Base-by-base conservation (phyloP, 2,797 vertebrate species). In the Coccyzus lansbergi region DNA sequence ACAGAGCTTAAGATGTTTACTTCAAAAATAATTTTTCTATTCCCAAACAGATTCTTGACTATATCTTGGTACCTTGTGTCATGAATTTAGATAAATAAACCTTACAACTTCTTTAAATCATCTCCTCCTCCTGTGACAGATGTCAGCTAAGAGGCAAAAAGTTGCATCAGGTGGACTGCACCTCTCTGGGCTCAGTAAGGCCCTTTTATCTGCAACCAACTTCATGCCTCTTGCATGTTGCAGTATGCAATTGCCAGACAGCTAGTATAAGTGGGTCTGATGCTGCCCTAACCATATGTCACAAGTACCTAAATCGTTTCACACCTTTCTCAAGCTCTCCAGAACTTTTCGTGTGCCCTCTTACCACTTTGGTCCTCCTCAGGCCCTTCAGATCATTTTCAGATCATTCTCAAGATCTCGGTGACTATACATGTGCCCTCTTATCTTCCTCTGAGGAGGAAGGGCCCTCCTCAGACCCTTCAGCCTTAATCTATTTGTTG, bases 351-450 rank as follows among this genome's bases (percentile, higher is more conserved):
- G 11, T 0, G 0, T 70, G 15, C 15, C 29, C 12, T 65, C 9
- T 4, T 72, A 48, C 4, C 7, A 19, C 36, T 70, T 77, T 40
- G 77, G 44, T 60, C 53, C 25, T 34, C 22, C 38, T 4, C 15
- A 65, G n/a, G n/a, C n/a, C n/a, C n/a, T n/a, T n/a, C n/a, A n/a
- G n/a, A n/a, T n/a, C n/a, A n/a, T 65, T 78, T 81, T 53, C 65
- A 68, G 36, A 33, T 44, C 7, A 21, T 80, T 59, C 13, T 88
- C 26, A 68, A 77, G 33, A 56, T 60, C 48, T 83, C 8, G 36
- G 83, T 33, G 17, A 44, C 22, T 80, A 5, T 44, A 38, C 2
- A 11, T 0, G 0, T 70, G 15, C 15, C n/a, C 12, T 65, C 9
- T 4, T 72, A 48, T 4, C 8, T n/a, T n/a, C n/a, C n/a, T n/a